Evolutionary conservation across 2,888 invertebrate genomes (phyloP).

Genomic region (Tipula unca): DNA sequence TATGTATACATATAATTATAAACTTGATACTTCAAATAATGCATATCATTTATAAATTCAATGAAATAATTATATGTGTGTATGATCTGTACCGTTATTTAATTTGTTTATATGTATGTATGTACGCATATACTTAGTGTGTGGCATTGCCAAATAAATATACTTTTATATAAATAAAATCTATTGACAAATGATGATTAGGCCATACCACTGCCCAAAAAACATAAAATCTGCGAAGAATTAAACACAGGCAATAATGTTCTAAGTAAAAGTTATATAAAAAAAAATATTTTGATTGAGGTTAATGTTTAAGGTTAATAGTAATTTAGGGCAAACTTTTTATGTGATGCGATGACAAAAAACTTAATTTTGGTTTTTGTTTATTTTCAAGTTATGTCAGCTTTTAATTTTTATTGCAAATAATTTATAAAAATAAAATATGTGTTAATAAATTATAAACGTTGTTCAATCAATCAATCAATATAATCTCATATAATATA

Average conservation of each 20-base stretch:
- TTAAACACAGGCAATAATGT: background rate
- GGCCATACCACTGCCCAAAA: background rate
- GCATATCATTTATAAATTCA: background rate
- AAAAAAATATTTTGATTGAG: background rate
- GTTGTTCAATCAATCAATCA: background rate
- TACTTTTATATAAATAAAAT: background rate
- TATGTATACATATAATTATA: background rate
- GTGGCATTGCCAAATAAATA: background rate
- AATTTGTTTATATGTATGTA: background rate
- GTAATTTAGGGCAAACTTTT: background rate
- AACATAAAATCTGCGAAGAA: background rate
- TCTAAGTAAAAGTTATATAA: background rate
- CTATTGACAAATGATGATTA: background rate
- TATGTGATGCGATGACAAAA: conserved; percentile 8
- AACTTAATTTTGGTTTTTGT: background rate
- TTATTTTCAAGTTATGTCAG: background rate
- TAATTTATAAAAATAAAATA: background rate
- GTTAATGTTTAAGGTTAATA: conserved; percentile 8
- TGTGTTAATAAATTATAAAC: background rate
- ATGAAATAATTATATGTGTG: background rate
- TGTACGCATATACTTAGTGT: background rate
- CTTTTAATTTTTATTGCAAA: background rate
- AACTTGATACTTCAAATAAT: background rate
- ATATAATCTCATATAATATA: background rate
- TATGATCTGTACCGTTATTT: background rate